These are phyloP conservation scores for Montipora cactus DNA, from an alignment of 64 coral and sea anemone species.

Conservation along the genomic window DNA sequence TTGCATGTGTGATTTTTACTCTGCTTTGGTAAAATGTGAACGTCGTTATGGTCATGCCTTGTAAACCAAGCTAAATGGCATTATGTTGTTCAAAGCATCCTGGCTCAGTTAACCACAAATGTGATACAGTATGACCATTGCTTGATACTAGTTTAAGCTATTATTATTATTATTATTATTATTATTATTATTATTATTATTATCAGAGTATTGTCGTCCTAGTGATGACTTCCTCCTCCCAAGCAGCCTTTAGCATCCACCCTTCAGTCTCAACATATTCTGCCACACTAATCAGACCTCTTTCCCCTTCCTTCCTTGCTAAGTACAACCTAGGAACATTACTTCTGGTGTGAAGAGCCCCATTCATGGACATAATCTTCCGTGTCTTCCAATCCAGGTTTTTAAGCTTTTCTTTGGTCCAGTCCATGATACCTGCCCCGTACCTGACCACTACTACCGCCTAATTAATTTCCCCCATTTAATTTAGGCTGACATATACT, in stretches of 20 bases:
- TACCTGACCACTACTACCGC: conserved; percentile 8
- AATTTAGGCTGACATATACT: conserved; percentile 20
- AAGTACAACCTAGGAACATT: conserved; percentile 15
- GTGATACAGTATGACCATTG: too few relatives aligned
- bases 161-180: too few relatives aligned
- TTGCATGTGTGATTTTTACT: too few relatives aligned
- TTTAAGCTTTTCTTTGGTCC: not conserved
- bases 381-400: not conserved
- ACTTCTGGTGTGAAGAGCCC: not conserved
- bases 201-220: not conserved
- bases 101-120: too few relatives aligned
- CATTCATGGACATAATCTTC: not conserved
- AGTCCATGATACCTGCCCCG: not conserved
- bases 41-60: too few relatives aligned
- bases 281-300: conserved; percentile 10
- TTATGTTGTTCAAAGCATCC: too few relatives aligned
- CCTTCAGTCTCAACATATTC: conserved; percentile 5
- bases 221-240: not conserved
- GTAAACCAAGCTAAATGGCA: too few relatives aligned
- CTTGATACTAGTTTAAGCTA: too few relatives aligned
- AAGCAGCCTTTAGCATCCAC: conserved; percentile 6
- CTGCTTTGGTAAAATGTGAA: too few relatives aligned
- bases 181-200: not conserved
- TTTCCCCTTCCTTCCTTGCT: not conserved
- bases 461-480: not conserved